phyloP scores from a whole-genome alignment of 2,113 vertebrate species.

The Oreocharis arfaki region DNA sequence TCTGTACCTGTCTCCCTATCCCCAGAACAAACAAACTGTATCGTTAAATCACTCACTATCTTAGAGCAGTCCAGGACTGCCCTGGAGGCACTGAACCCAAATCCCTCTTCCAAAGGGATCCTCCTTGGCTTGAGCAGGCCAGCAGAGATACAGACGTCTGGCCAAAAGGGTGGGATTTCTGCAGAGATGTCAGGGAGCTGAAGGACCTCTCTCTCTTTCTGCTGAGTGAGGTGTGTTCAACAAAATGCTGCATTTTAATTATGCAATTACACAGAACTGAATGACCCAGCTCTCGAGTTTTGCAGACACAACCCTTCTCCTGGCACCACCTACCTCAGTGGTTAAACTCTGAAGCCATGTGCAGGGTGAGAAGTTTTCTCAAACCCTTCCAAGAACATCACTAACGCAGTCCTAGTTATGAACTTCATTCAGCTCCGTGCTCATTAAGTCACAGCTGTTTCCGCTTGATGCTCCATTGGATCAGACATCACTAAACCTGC shows the following conservation, averaged over 20 bases:
- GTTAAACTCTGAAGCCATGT: neutral
- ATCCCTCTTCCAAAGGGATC: neutral
- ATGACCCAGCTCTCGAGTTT: neutral
- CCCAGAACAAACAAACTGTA: neutral
- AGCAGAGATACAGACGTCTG: accelerated
- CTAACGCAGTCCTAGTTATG: neutral
- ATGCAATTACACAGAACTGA: neutral
- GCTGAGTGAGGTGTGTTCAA: neutral
- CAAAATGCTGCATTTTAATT: neutral
- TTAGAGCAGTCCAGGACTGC: neutral
- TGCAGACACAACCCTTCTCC: neutral
- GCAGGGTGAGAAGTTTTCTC: neutral
- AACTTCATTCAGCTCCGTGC: neutral
- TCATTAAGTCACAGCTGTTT: constrained; percentile 29
- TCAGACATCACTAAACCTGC: neutral
- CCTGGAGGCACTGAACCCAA: neutral
- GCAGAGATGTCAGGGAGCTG: neutral
- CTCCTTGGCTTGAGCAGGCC: neutral
- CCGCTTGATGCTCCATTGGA: neutral
- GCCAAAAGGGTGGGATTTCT: neutral
- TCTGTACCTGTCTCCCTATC: constrained; percentile 26
- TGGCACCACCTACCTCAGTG: neutral
- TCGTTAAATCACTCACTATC: neutral
- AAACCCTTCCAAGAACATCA: neutral
- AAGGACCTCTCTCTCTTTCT: neutral